Evolutionary conservation across 2,797 vertebrate genomes (phyloP).

Genomic region (Amphiprion clarkii): DNA sequence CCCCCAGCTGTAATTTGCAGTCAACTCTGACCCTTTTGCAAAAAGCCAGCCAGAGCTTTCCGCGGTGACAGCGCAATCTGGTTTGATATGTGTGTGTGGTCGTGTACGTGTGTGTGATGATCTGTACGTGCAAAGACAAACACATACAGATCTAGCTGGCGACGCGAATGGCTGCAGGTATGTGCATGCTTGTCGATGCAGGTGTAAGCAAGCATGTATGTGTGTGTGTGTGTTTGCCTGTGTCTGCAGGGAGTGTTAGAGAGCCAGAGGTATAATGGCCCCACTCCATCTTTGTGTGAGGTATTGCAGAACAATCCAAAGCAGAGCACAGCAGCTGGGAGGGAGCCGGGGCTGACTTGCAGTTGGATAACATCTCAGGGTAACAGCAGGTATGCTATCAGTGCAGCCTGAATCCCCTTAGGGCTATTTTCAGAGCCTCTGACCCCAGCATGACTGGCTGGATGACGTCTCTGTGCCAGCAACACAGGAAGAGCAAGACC

Average conservation of each 20-base stretch:
- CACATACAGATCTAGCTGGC: not conserved
- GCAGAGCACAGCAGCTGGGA: constrained; percentile 60
- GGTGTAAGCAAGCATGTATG: constrained; percentile 42
- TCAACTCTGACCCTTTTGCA: constrained; percentile 75
- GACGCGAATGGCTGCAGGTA: constrained; percentile 34
- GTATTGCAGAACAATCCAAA: constrained; percentile 70
- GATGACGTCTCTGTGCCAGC: constrained; percentile 60
- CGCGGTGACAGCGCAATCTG: constrained; percentile 67
- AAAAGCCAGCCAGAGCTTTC: constrained; percentile 63
- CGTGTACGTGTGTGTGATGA: constrained; percentile 16
- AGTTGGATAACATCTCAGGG: constrained; percentile 67
- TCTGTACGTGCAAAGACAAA: constrained; percentile 39
- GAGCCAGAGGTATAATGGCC: constrained; percentile 77
- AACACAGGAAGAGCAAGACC: constrained; percentile 58
- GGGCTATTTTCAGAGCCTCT: constrained; percentile 73
- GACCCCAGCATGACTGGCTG: constrained; percentile 68
- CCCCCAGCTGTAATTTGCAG: constrained; percentile 78
- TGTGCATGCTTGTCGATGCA: constrained; percentile 49
- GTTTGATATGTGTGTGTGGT: constrained; percentile 37
- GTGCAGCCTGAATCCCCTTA: constrained; percentile 58
- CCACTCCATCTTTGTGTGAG: constrained; percentile 78
- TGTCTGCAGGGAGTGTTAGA: constrained; percentile 66
- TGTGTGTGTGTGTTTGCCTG: constrained; percentile 41
- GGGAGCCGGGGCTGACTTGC: constrained; percentile 43
- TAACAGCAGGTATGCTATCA: constrained; percentile 77